Evolutionary conservation across 2,797 vertebrate genomes (phyloP).

Genomic region (Pipistrellus kuhlii): DNA sequence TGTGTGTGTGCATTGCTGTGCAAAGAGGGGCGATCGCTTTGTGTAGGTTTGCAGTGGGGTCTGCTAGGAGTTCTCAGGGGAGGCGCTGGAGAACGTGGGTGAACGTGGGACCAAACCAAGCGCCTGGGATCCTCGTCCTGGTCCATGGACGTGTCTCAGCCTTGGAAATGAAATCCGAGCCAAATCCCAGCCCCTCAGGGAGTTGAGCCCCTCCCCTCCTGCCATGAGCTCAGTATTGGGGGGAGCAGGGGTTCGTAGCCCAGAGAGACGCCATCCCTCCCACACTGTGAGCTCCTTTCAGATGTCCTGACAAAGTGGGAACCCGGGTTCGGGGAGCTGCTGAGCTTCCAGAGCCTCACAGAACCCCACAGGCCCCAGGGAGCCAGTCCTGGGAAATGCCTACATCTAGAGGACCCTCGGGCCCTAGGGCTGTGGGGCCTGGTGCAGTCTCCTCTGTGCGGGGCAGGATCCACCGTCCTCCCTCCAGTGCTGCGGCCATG

Average conservation of each 20-base stretch:
- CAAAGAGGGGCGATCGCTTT: not conserved
- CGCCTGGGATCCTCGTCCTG: not conserved
- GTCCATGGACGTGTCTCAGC: not conserved
- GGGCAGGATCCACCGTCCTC: not conserved
- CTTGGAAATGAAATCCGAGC: slow-evolving; percentile 60
- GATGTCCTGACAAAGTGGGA: not conserved
- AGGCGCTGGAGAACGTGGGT: not conserved
- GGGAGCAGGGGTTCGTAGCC: not conserved
- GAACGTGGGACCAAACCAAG: not conserved
- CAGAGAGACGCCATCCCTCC: not conserved
- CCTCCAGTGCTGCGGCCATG: accelerated
- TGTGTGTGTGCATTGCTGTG: not conserved
- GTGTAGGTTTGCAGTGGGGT: not conserved
- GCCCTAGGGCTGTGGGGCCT: not conserved
- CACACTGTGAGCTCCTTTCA: not conserved
- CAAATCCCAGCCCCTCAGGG: not conserved
- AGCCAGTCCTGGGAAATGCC: not conserved
- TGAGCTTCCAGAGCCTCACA: not conserved
- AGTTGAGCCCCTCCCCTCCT: not conserved
- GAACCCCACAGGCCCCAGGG: not conserved
- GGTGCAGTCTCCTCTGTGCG: not conserved
- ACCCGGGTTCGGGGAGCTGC: not conserved
- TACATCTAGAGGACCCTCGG: not conserved
- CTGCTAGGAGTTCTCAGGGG: not conserved
- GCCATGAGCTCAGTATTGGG: not conserved